Percentiles rank a stretch among this genome's conserved stretches.
Evolutionary conservation across 1,140 invertebrate species (phyloP).

Genomic region (Brachionus plicatilis): DNA sequence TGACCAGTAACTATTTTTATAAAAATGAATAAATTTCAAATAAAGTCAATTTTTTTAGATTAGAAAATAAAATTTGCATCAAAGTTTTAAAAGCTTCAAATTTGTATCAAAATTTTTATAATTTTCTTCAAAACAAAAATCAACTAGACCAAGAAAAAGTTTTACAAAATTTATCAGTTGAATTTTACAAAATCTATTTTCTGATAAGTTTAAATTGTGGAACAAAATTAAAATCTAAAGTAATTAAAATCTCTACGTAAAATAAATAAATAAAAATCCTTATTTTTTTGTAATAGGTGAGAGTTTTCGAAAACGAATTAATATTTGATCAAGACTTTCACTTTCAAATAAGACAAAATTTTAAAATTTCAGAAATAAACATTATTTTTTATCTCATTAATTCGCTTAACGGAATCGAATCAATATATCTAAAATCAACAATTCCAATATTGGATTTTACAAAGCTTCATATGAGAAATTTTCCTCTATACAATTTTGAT

Average conservation of each 20-base stretch:
- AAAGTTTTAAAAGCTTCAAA: not conserved
- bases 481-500: not conserved
- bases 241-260: not conserved
- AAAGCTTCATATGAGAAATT: not conserved
- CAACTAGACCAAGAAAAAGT: not conserved
- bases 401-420: not conserved
- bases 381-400: not conserved
- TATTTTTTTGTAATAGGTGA: not conserved
- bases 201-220: not conserved
- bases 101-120: not conserved
- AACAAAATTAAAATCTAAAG: not conserved
- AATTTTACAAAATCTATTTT: not conserved
- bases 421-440: not conserved
- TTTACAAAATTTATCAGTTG: not conserved
- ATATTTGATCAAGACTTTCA: not conserved
- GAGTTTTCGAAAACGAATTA: not conserved
- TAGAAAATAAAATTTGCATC: not conserved
- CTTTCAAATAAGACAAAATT: not conserved
- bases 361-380: not conserved
- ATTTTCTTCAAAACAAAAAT: not conserved
- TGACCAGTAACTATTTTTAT: not conserved
- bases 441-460: not conserved
- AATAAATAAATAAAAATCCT: not conserved
- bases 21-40: not conserved
- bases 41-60: not conserved